Evolutionary conservation across 2,113 vertebrate species (phyloP).

Genomic region (Peromyscus maniculatus): DNA sequence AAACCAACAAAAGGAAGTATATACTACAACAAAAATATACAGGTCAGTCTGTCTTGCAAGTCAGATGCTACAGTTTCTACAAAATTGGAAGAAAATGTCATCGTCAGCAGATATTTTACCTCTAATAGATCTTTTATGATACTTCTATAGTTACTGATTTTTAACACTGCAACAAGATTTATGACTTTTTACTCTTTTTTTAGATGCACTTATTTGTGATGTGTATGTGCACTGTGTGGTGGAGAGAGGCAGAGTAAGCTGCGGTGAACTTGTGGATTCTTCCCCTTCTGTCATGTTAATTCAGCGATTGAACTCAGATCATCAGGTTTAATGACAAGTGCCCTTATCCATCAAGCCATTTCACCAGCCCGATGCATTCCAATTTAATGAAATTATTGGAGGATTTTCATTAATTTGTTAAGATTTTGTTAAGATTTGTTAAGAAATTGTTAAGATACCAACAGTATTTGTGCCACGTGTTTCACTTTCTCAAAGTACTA

Average conservation of each 20-base stretch:
- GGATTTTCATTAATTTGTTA: not conserved
- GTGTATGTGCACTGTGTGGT: no score
- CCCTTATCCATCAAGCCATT: not conserved
- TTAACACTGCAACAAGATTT: not conserved
- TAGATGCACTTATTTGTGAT: not conserved
- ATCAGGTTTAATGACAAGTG: not conserved
- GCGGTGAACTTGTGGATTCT: no score
- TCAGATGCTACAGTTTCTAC: not conserved
- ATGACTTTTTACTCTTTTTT: not conserved
- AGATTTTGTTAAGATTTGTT: not conserved
- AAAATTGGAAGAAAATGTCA: not conserved
- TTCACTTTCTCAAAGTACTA: not conserved
- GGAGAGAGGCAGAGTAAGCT: no score
- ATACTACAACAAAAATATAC: not conserved
- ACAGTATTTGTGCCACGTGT: not conserved
- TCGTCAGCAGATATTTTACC: not conserved
- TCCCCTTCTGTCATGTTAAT: not conserved
- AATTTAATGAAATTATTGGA: not conserved
- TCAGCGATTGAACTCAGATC: not conserved
- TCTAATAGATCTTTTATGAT: not conserved
- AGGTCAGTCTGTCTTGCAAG: not conserved
- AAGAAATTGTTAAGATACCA: not conserved
- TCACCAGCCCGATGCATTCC: not conserved
- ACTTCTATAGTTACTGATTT: not conserved
- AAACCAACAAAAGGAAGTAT: not conserved